Percentiles rank a stretch among this genome's conserved stretches.
These are phyloP conservation scores for Tapirus indicus DNA, from an alignment of 2,797 vertebrate genomes.

Conservation along the genomic window DNA sequence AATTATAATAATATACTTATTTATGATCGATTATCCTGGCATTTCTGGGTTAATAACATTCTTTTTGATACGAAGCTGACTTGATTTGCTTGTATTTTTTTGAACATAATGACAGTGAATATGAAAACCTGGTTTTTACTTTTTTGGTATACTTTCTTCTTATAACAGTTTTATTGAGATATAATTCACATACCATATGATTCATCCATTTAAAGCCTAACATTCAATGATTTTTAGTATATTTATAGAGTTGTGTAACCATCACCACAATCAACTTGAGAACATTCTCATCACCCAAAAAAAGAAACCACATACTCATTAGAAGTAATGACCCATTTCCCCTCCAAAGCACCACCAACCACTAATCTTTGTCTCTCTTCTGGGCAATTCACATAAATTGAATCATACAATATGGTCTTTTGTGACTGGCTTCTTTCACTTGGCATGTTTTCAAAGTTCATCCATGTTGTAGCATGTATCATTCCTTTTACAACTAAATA, in stretches of 20 bases:
- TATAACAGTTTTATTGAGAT: neutral
- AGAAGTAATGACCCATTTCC: neutral
- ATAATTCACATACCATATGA: neutral
- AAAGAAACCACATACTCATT: neutral
- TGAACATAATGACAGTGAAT: neutral
- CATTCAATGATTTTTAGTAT: neutral
- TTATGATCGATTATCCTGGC: neutral
- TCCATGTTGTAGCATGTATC: neutral
- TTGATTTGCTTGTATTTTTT: neutral
- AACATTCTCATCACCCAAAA: neutral
- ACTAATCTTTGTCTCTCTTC: neutral
- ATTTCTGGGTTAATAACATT: neutral
- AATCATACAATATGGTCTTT: neutral
- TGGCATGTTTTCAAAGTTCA: neutral
- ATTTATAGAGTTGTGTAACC: neutral
- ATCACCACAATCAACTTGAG: neutral
- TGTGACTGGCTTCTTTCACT: neutral
- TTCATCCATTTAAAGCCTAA: neutral
- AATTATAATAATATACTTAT: neutral
- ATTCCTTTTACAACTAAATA: neutral
- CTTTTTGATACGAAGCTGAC: neutral
- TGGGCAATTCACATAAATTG: neutral
- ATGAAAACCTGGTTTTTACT: neutral
- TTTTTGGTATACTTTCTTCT: neutral
- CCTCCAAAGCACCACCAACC: neutral